phyloP scores from a whole-genome alignment of 2,888 invertebrate genomes.

The Autographa gamma region DNA sequence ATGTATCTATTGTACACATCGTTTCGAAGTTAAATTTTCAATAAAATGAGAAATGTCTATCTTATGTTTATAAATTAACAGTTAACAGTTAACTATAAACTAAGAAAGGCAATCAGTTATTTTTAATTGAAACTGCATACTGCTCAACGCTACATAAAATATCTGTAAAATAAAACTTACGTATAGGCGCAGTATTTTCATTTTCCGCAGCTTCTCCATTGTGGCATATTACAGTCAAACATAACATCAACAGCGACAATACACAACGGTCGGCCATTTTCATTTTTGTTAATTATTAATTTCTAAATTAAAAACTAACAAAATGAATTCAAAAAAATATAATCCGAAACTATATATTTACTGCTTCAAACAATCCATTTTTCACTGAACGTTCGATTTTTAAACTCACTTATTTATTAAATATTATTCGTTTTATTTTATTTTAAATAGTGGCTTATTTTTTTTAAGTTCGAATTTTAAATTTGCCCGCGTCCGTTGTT shows the following conservation, averaged over 20 bases:
- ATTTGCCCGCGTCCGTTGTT: conserved; percentile 77
- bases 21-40: neutral
- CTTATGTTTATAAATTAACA: too few relatives aligned
- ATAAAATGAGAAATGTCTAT: neutral
- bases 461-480: conserved; percentile 63
- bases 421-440: conserved; percentile 40
- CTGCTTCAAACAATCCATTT: conserved; percentile 53
- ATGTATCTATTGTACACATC: neutral
- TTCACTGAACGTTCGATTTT: conserved; percentile 56
- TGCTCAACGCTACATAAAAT: conserved; percentile 9
- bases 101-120: neutral
- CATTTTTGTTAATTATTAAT: conserved; percentile 60
- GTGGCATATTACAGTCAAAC: conserved; percentile 75
- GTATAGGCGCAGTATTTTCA: conserved; percentile 71
- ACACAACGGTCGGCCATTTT: conserved; percentile 77
- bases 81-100: too few relatives aligned
- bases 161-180: conserved; percentile 71
- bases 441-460: conserved; percentile 23
- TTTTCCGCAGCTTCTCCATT: conserved; percentile 79
- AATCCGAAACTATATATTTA: conserved; percentile 27
- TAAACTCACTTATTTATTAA: conserved; percentile 42
- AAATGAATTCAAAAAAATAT: conserved; percentile 41
- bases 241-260: conserved; percentile 76
- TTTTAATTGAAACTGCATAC: neutral
- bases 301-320: conserved; percentile 50